phyloP scores from a whole-genome alignment of 1,140 invertebrate genomes.

The Reticulitermes speratus region DNA sequence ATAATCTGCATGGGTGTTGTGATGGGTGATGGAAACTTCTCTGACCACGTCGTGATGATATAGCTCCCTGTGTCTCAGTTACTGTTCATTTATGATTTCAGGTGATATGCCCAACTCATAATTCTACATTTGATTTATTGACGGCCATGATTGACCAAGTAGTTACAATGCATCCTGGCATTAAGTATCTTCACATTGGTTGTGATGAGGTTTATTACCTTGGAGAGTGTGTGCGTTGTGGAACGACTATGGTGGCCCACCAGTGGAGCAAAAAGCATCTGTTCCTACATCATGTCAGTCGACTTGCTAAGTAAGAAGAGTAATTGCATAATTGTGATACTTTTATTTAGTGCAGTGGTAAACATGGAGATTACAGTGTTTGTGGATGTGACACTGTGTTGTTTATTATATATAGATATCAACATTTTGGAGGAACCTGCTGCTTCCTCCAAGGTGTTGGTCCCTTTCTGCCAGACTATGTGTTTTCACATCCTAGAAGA shows the following conservation, averaged over 20 bases:
- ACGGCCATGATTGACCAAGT: constrained; percentile 53
- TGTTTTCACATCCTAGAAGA: too few relatives aligned
- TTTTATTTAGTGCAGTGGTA: too few relatives aligned
- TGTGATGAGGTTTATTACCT: constrained; percentile 49
- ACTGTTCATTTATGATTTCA: constrained; percentile 39
- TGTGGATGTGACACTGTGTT: too few relatives aligned
- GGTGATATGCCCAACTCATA: constrained; percentile 48
- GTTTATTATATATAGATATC: too few relatives aligned
- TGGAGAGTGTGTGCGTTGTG: constrained; percentile 49
- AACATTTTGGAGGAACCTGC: too few relatives aligned
- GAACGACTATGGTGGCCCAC: constrained; percentile 44
- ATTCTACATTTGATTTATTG: constrained; percentile 52
- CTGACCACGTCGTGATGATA: too few relatives aligned
- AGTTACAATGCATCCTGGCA: constrained; percentile 45
- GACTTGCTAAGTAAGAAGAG: constrained; percentile 47
- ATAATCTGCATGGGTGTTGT: too few relatives aligned
- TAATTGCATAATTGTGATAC: neutral
- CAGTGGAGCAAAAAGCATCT: constrained; percentile 47
- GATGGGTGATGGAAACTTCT: too few relatives aligned
- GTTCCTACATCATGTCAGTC: constrained; percentile 53
- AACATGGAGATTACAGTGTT: too few relatives aligned
- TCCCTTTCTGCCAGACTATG: too few relatives aligned
- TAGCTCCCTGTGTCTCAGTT: too few relatives aligned
- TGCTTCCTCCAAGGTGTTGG: too few relatives aligned
- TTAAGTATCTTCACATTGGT: constrained; percentile 45